Conservation (phyloP, 2,888 invertebrate species). For the Yponomeuta sedellus region DNA sequence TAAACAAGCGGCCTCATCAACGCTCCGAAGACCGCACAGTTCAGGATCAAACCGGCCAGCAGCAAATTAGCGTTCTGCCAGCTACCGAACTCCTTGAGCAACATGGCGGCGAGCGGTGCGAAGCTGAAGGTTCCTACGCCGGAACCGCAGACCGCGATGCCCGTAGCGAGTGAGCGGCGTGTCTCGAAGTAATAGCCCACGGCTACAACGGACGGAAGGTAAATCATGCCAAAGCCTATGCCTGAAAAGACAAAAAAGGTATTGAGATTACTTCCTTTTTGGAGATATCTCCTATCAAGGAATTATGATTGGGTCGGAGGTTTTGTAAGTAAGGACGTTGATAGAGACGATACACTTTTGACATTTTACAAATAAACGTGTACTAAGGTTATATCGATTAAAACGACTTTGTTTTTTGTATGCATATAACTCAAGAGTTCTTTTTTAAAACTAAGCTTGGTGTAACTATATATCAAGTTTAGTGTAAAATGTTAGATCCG, state of each 20-base stretch:
- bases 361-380: neutral
- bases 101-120: slow-evolving; percentile 89
- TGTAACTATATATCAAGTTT: too few relatives aligned
- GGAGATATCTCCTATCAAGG: neutral
- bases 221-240: slow-evolving; percentile 94
- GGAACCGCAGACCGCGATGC: slow-evolving; percentile 96
- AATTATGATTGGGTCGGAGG: neutral
- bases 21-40: slow-evolving; percentile 92
- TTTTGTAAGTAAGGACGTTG: too few relatives aligned
- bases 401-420: too few relatives aligned
- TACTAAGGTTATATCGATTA: neutral
- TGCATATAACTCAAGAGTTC: too few relatives aligned
- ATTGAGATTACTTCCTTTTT: neutral
- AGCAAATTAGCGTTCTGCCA: slow-evolving; percentile 96
- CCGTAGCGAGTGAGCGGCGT: slow-evolving; percentile 94
- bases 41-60: slow-evolving; percentile 93
- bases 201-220: slow-evolving; percentile 96
- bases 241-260: slow-evolving; percentile 73
- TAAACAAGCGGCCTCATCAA: slow-evolving; percentile 88
- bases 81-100: slow-evolving; percentile 85
- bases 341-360: neutral
- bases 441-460: too few relatives aligned
- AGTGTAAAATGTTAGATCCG: too few relatives aligned
- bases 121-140: slow-evolving; percentile 96
- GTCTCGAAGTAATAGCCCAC: slow-evolving; percentile 99